A percentile compares a stretch with the other conserved stretches of the same genome.
Evolutionary conservation across 2,888 invertebrate genomes (phyloP).

Genomic region (Escarpia spicata): DNA sequence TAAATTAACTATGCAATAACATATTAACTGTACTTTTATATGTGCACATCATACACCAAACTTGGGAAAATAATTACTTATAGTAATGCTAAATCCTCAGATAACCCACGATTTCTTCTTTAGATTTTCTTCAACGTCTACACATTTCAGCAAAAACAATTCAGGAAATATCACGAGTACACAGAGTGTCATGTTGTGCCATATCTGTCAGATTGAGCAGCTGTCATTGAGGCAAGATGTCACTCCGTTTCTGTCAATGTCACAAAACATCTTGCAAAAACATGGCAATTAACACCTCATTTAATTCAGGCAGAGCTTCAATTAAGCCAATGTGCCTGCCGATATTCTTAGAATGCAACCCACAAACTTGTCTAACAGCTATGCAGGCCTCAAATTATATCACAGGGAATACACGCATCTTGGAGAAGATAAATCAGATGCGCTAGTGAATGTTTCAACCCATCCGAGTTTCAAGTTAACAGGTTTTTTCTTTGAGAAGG

Average conservation of each 20-base stretch:
- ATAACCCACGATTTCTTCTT: not conserved
- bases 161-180: not conserved
- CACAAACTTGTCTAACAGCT: conserved; percentile 2
- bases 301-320: conserved; percentile 9
- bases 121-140: not conserved
- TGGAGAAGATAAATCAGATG: not conserved
- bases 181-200: not conserved
- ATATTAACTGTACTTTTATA: not conserved
- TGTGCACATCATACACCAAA: not conserved
- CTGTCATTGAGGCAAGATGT: not conserved
- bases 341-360: not conserved
- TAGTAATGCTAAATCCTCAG: not conserved
- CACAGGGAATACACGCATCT: not conserved
- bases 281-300: not conserved
- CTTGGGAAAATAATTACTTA: not conserved
- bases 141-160: not conserved
- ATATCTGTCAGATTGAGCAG: not conserved
- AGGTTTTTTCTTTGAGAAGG: not conserved
- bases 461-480: not conserved
- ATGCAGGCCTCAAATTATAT: not conserved
- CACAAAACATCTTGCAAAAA: not conserved
- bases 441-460: not conserved
- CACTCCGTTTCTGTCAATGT: not conserved
- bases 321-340: not conserved
- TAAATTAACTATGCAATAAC: not conserved